Evolutionary conservation across 1,140 invertebrate species (phyloP).

Genomic region (Atta cephalotes): DNA sequence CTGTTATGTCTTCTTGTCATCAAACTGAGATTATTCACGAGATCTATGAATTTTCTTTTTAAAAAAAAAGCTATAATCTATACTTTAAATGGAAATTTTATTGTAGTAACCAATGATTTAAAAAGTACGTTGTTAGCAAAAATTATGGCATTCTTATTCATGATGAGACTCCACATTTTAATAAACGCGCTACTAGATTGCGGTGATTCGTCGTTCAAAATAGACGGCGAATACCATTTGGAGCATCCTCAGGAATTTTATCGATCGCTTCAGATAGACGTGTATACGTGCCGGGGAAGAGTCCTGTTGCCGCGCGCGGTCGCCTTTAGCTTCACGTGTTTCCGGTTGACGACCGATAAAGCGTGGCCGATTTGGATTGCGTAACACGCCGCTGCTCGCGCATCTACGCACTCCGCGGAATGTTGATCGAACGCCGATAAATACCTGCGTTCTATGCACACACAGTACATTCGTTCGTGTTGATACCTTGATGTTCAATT

Average conservation of each 20-base stretch:
- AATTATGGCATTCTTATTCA: constrained; percentile 7
- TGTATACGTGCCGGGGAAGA: constrained; percentile 35
- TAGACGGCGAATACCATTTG: constrained; percentile 9
- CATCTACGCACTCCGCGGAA: constrained; percentile 69
- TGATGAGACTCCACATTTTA: not conserved
- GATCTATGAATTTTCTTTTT: not conserved
- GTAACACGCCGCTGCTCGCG: constrained; percentile 68
- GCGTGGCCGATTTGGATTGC: constrained; percentile 74
- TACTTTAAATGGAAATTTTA: constrained; percentile 9
- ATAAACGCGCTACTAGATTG: constrained; percentile 19
- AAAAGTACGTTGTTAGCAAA: not conserved
- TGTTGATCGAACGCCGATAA: constrained; percentile 75
- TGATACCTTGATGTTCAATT: not conserved
- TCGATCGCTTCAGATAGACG: constrained; percentile 62
- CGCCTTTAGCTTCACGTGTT: constrained; percentile 49
- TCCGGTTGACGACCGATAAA: constrained; percentile 73
- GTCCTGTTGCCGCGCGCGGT: constrained; percentile 51
- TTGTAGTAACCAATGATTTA: not conserved
- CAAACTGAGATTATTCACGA: not conserved
- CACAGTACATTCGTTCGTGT: constrained; percentile 19
- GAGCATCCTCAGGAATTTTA: constrained; percentile 66
- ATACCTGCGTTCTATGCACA: constrained; percentile 60
- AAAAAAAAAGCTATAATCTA: not conserved
- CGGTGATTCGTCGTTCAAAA: constrained; percentile 31
- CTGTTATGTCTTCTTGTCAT: not conserved